Conservation (phyloP, 2,797 vertebrate genomes). For the Neomorphus geoffroyi region DNA sequence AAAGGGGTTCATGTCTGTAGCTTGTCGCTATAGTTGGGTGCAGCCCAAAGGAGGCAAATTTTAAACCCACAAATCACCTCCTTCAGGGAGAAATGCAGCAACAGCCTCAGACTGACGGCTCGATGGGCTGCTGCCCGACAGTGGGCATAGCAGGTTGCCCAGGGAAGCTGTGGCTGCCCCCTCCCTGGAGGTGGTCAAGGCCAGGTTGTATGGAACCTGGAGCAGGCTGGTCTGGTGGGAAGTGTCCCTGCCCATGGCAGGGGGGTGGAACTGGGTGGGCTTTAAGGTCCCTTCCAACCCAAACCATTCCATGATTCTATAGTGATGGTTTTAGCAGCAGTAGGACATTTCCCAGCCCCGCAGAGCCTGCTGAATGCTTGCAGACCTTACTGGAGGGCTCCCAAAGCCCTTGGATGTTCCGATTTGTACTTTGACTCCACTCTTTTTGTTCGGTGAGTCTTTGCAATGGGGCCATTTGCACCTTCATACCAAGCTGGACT, state of each 20-base stretch:
- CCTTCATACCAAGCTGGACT: not conserved
- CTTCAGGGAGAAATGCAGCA: not conserved
- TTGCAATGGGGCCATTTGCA: not conserved
- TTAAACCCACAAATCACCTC: not conserved
- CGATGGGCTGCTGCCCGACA: accelerated
- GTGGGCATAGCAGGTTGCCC: accelerated
- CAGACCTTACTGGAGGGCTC: not conserved
- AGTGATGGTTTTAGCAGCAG: not conserved
- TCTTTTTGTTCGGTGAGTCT: accelerated
- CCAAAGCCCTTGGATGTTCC: not conserved
- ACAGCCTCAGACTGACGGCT: not conserved
- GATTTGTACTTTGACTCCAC: not conserved
- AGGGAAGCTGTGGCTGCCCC: too few species aligned
- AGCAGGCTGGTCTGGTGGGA: too few species aligned
- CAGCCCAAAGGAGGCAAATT: not conserved
- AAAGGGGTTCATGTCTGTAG: not conserved
- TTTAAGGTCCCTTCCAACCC: too few species aligned
- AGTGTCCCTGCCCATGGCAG: too few species aligned
- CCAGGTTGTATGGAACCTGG: too few species aligned
- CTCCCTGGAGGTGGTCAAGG: too few species aligned
- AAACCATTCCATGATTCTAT: too few species aligned
- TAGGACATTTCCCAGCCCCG: not conserved
- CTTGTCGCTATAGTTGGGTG: not conserved
- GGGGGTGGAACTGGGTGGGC: too few species aligned
- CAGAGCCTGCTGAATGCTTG: not conserved